Evolutionary conservation across 1,140 invertebrate genomes (phyloP), one percentile per base, ranked within the genome.

Genomic region (Procambarus virginalis): DNA sequence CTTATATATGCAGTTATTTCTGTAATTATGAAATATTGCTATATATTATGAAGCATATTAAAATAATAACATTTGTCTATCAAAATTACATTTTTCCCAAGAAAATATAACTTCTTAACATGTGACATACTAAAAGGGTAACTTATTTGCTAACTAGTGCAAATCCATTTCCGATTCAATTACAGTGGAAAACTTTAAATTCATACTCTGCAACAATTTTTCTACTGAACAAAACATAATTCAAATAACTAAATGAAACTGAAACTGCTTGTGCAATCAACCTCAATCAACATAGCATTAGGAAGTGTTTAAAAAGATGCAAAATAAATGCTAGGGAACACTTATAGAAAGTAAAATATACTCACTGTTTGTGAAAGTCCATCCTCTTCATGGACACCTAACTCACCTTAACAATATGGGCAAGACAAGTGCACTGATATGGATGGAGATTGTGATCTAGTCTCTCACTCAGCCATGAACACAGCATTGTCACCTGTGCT

Each of bases 341-440:
- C 60, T 89, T 58, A 83, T 17, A 83, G 17, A 77, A n/a, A 83
- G 22, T 64, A 58, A 84, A 83, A 48, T 34, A 73, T 89, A 89
- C 87, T 89, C 80, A 89, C 87, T 89, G 87, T 84, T 64, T 34
- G 46, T 12, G 68, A 4, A 84, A n/a, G 55, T 55, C 55, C 46
- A 64, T 45, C 79, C 49, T 17, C 22, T 64, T 45, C 51, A n/a
- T 34, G 14, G 76, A 49, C 58, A 64, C 5, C 20, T 34, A 75
- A 92, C 93, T 94, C 95, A 98, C 98, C 96, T 98, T 99, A 81
- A 99, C 96, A 92, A 99, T 98, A 93, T 98, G 98, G 93, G 97
- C 97, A 92, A 99, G 96, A 94, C 98, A 99, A 90, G 97, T 98
- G 93, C 99, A 98, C 95, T 99, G 99, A 94, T 99, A 99, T 78